Conservation (phyloP, 2,797 vertebrate genomes). For the Chloroceryle inda region DNA sequence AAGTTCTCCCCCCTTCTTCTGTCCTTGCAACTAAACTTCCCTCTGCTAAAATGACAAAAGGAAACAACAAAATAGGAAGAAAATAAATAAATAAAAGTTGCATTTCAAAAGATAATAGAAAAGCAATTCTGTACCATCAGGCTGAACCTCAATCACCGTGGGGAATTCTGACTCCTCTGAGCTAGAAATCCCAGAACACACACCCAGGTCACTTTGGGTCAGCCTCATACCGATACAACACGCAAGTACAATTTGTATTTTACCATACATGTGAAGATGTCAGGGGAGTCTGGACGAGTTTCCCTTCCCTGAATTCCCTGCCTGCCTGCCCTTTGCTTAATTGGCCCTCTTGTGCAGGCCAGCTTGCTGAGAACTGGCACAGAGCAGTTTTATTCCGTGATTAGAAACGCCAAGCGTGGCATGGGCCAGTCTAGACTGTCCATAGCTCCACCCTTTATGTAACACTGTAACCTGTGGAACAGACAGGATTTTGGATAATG, state of each 20-base stretch:
- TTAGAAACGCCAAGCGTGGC: neutral
- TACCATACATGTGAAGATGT: neutral
- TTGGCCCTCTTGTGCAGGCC: neutral
- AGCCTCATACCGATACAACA: neutral
- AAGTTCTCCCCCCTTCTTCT: neutral
- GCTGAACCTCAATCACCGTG: neutral
- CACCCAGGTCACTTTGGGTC: neutral
- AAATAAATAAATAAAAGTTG: neutral
- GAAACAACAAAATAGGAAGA: neutral
- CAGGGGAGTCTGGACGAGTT: neutral
- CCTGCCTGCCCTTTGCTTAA: conserved; percentile 7
- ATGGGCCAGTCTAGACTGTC: neutral
- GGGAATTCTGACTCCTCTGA: neutral
- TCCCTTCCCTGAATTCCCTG: neutral
- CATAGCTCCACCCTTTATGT: neutral
- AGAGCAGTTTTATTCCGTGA: neutral
- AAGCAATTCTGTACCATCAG: neutral
- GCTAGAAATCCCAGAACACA: neutral
- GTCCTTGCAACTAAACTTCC: neutral
- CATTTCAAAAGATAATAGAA: neutral
- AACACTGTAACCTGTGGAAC: neutral
- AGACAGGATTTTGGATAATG: neutral
- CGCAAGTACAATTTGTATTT: neutral
- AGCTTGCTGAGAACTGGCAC: neutral
- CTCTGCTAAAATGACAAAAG: neutral